These are phyloP conservation scores for Cairina moschata DNA, from an alignment of 2,113 vertebrate species.

Conservation along the genomic window DNA sequence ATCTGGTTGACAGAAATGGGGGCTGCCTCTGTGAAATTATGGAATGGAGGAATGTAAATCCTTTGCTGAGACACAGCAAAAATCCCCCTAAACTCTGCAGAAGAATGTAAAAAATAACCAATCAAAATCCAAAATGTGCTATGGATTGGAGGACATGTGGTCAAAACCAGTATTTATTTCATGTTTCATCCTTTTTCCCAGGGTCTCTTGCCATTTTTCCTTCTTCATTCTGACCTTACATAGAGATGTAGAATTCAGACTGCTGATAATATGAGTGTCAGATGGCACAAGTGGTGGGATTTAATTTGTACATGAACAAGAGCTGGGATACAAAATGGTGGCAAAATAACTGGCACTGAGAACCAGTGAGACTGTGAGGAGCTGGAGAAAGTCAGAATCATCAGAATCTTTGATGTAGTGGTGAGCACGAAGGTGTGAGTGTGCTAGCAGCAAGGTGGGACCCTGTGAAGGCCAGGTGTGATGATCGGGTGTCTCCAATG, in stretches of 20 bases:
- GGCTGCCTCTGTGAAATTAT: not conserved
- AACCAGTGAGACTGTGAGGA: accelerated
- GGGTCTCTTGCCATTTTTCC: not conserved
- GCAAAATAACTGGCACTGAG: not conserved
- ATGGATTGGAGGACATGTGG: not conserved
- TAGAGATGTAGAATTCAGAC: not conserved
- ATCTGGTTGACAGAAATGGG: not conserved
- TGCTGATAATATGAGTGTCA: not conserved
- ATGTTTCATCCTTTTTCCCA: not conserved
- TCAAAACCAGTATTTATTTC: not conserved
- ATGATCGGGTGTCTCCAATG: not conserved
- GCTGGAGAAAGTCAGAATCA: not conserved
- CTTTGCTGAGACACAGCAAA: not conserved
- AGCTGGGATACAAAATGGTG: not conserved
- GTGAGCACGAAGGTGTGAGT: not conserved
- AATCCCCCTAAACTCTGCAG: not conserved
- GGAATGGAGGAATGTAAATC: not conserved
- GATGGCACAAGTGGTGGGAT: not conserved
- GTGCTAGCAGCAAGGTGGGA: not conserved
- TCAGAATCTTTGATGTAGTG: accelerated
- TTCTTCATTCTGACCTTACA: not conserved
- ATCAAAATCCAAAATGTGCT: not conserved
- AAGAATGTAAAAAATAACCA: not conserved
- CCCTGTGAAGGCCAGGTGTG: not conserved
- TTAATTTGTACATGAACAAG: not conserved